phyloP scores from a whole-genome alignment of 2,888 invertebrate species.

The Piscicola geometra region DNA sequence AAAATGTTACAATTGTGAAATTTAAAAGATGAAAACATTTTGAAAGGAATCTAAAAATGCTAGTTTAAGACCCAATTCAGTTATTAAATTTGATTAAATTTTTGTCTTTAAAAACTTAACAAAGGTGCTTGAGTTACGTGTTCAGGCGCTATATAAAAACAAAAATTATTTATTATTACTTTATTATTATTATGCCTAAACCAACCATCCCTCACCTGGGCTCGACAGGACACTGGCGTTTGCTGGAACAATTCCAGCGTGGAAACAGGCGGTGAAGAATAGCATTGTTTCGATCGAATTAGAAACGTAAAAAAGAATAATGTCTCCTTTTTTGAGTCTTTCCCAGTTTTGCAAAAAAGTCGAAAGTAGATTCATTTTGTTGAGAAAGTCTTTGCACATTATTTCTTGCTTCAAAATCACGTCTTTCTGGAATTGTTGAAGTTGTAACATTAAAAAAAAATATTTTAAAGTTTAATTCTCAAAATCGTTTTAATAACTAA shows the following conservation, averaged over 20 bases:
- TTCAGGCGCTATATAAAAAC: no score
- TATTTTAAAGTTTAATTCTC: no score
- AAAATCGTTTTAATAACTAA: no score
- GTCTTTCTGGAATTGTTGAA: constrained; percentile 16
- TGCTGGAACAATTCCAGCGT: constrained; percentile 14
- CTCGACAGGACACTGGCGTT: not conserved
- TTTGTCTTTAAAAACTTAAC: not conserved
- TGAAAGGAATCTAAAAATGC: no score
- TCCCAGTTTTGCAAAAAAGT: not conserved
- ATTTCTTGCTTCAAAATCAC: not conserved
- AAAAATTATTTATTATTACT: not conserved
- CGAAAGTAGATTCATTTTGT: not conserved
- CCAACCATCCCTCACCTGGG: not conserved
- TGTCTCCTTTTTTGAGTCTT: constrained; percentile 15
- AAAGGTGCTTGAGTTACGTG: no score
- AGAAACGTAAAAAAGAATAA: constrained; percentile 1
- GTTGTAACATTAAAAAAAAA: no score
- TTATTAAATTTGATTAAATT: no score
- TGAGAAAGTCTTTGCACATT: not conserved
- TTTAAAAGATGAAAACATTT: no score
- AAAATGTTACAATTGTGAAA: no score
- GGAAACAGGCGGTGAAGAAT: constrained; percentile 23
- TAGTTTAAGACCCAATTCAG: no score
- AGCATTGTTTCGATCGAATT: constrained; percentile 21
- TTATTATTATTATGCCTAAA: not conserved